Conservation (phyloP, 1,140 invertebrate species). For the Microplitis mediator region DNA sequence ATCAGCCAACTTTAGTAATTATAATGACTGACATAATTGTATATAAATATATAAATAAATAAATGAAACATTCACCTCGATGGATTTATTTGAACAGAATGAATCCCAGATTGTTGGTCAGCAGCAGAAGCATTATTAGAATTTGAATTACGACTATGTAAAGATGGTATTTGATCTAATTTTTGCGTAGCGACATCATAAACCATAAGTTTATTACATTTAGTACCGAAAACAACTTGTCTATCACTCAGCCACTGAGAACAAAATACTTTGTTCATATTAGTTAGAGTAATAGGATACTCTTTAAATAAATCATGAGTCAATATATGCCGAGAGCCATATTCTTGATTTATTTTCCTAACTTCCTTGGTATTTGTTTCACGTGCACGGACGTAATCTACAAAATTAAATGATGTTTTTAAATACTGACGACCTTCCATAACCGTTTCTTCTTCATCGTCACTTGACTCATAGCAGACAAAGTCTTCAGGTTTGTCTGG, state of each 20-base stretch:
- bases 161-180: conserved; percentile 84
- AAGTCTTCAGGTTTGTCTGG: conserved; percentile 89
- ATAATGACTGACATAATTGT: too few species aligned
- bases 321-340: conserved; percentile 83
- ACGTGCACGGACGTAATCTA: conserved; percentile 79
- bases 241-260: conserved; percentile 94
- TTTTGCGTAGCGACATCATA: conserved; percentile 59
- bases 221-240: conserved; percentile 94
- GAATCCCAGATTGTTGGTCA: conserved; percentile 86
- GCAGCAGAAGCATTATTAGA: conserved; percentile 18
- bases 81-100: conserved; percentile 94
- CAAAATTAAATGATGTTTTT: conserved; percentile 83
- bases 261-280: conserved; percentile 96
- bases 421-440: conserved; percentile 74
- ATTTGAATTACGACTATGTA: conserved; percentile 67
- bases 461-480: conserved; percentile 84
- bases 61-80: conserved; percentile 62
- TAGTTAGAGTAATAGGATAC: conserved; percentile 79
- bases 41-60: too few species aligned
- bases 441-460: conserved; percentile 79
- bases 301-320: conserved; percentile 88
- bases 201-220: conserved; percentile 88
- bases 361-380: conserved; percentile 75
- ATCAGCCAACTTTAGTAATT: too few species aligned
- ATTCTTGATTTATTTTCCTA: conserved; percentile 75